Conservation (phyloP, 2,888 invertebrate genomes). For the Cheilosia variabilis region DNA sequence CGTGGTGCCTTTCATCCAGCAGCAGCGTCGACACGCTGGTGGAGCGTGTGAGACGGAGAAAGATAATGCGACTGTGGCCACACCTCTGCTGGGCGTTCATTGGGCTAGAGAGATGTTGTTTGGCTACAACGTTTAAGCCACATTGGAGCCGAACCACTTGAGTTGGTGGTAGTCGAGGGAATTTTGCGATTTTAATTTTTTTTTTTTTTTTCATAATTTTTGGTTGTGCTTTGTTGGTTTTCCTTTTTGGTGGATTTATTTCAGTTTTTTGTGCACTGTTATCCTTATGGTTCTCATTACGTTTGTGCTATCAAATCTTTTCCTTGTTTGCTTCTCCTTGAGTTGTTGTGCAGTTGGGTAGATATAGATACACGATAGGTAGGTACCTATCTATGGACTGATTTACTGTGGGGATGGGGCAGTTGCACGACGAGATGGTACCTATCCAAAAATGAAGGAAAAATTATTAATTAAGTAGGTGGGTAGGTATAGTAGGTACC, state of each 20-base stretch:
- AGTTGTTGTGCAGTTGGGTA: slow-evolving; percentile 15
- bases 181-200: slow-evolving; percentile 31
- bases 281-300: slow-evolving; percentile 61
- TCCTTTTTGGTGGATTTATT: slow-evolving; percentile 62
- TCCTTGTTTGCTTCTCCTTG: slow-evolving; percentile 15
- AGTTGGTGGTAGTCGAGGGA: slow-evolving; percentile 48
- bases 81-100: slow-evolving; percentile 77
- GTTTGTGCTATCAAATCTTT: slow-evolving; percentile 49
- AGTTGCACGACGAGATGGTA: neutral
- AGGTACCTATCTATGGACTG: neutral
- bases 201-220: slow-evolving; percentile 2
- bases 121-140: slow-evolving; percentile 63
- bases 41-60: slow-evolving; percentile 74
- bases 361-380: neutral
- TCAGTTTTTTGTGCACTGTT: slow-evolving; percentile 56
- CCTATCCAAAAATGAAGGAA: slow-evolving; percentile 23
- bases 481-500: neutral
- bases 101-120: slow-evolving; percentile 73
- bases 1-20: slow-evolving; percentile 6
- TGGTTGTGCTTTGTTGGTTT: slow-evolving; percentile 32
- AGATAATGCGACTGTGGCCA: slow-evolving; percentile 75
- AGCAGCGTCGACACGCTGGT: slow-evolving; percentile 16
- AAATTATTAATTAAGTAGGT: slow-evolving; percentile 52
- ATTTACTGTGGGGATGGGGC: neutral
- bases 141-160: slow-evolving; percentile 66